phyloP scores from a whole-genome alignment of 1,140 invertebrate species.

The Leptinotarsa texana region DNA sequence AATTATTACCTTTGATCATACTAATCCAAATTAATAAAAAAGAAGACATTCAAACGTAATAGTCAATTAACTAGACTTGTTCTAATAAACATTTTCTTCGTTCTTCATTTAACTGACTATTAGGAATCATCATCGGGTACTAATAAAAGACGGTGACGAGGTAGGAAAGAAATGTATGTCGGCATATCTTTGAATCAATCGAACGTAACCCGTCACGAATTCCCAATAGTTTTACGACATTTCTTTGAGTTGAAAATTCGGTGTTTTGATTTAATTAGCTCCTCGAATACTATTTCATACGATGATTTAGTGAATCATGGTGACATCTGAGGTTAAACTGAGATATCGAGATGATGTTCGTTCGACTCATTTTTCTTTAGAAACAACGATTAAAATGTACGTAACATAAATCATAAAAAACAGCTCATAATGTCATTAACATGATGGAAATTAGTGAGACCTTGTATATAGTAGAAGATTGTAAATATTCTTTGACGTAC shows the following conservation, averaged over 20 bases:
- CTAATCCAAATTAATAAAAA: background rate
- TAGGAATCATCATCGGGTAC: background rate
- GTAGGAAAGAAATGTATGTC: background rate
- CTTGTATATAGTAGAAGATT: no score
- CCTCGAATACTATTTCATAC: background rate
- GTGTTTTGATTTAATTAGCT: constrained; percentile 6
- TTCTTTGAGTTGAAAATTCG: background rate
- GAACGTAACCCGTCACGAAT: constrained; percentile 3
- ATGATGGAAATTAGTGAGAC: no score
- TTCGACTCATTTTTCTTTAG: no score
- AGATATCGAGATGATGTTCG: no score
- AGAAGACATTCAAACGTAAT: background rate
- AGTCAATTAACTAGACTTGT: background rate
- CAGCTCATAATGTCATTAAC: no score
- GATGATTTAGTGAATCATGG: background rate
- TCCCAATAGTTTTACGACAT: background rate
- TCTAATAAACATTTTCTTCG: constrained; percentile 6
- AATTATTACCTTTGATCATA: no score
- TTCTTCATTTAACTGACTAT: background rate
- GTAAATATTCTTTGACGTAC: no score
- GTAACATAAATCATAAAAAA: no score
- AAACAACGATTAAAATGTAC: no score
- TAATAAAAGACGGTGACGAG: constrained; percentile 6
- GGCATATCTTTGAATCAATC: background rate
- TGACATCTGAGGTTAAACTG: no score